Evolutionary conservation across 2,113 vertebrate genomes (phyloP), one percentile per base, ranked within the genome.

Genomic region (Alethe diademata): DNA sequence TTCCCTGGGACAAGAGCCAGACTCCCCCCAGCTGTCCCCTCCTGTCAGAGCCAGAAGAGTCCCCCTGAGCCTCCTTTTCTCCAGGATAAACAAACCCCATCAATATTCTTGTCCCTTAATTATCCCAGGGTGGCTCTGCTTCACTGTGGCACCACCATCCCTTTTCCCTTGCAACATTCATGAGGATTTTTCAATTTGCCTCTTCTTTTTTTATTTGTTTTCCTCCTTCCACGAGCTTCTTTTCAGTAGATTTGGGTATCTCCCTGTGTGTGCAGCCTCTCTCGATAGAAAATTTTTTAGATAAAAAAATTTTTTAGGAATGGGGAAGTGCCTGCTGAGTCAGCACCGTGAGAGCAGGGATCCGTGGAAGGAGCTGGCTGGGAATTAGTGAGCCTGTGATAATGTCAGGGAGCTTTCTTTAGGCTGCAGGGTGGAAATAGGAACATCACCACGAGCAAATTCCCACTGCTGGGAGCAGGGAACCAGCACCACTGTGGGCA

Each of bases 1-100:
- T 42, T n/a, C 14, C 42, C 25, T 31, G 57, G 15, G 14, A 35
- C 3, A 31, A 42, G 31, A 72, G 6, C 58, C 85, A 0, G 3
- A 25, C 6, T 3, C 8, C 8, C 33, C 31, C 0, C 2, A 10
- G 6, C 33, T 72, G 26, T 1, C 13, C 25, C 11, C 33, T 58
- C 58, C 26, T 57, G 9, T 28, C 1, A 43, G 43, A 58, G 36
- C 33, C 36, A 66, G 0, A 57, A 12, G 22, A 1, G 7, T 2
- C 28, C 26, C 12, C 23, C 33, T 16, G 33, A 73, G 8, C 23
- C 31, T 43, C 45, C 19, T 80, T 43, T 80, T 8, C 23, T 17
- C 11, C 69, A 66, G 23, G 9, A 11, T 9, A 14, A 81, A 45
- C 23, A 13, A 66, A 0, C 15, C 23, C 31, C 43, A 66, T 0